These are phyloP conservation scores for Pteropus alecto DNA, from an alignment of 2,113 vertebrate genomes.

Conservation along the genomic window DNA sequence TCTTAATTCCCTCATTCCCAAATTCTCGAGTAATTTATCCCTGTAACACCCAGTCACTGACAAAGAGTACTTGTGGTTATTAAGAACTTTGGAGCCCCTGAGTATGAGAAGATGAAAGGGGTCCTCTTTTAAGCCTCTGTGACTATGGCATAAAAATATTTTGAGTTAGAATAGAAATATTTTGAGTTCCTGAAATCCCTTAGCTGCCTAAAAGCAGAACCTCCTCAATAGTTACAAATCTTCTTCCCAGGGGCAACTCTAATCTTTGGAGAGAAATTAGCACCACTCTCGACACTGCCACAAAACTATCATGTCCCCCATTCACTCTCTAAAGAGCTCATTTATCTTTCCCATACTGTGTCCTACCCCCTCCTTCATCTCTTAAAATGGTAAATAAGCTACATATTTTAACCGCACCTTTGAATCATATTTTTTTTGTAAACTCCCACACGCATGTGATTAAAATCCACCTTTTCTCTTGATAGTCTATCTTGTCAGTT, in stretches of 20 bases:
- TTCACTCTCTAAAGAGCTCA: neutral
- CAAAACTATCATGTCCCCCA: neutral
- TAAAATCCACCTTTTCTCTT: neutral
- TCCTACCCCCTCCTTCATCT: neutral
- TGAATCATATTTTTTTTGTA: neutral
- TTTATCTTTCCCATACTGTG: neutral
- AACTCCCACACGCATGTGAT: neutral
- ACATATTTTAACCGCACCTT: neutral
- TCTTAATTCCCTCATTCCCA: neutral
- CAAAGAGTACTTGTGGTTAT: neutral
- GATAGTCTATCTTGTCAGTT: neutral
- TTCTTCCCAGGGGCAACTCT: neutral
- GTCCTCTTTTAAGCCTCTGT: neutral
- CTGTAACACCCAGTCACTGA: neutral
- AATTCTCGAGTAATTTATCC: neutral
- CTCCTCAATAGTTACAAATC: neutral
- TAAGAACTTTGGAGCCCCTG: neutral
- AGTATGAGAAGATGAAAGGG: neutral
- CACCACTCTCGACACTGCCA: neutral
- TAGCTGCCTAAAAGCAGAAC: neutral
- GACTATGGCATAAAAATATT: neutral
- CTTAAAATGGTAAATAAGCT: neutral
- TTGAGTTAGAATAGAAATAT: neutral
- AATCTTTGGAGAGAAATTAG: neutral
- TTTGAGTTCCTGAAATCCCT: slow-evolving; percentile 20